Base-by-base conservation (phyloP, 2,797 vertebrate species). In the Scarus forsteni region DNA sequence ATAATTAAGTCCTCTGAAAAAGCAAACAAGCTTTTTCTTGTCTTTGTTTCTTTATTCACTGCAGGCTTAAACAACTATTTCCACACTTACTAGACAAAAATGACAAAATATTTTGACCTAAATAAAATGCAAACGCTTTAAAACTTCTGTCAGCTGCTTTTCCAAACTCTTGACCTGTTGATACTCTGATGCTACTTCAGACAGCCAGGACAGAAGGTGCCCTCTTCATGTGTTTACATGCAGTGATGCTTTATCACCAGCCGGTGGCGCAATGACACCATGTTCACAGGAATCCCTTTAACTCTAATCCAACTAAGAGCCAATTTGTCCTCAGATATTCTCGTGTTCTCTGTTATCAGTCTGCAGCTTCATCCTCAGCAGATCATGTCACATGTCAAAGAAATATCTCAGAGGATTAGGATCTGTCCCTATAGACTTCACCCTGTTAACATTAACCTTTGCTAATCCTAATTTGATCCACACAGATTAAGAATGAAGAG, bases 191-290 rank as follows among this genome's bases (percentile, higher is more conserved):
- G 2, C 7, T 39, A 7, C 43, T 72, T 59, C 71, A 83, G 49
- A 62, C 83, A 73, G 65, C 40, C 55, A 74, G 66, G 60, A 81
- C 71, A 80, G 59, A 12, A 5, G 12, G n/a, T n/a, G n/a, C n/a
- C 39, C n/a, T 49, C 65, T 78, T 81, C 66, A 66, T 80, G 50
- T 54, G 27, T n/a, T 34, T 27, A 42, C 15, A 45, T 79, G 85
- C 66, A 80, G 35, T 87, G 10, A 42, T 46, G 15, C 18, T 35
- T 19, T 15, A 60, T 13, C 4, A 56, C 86, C 88, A 87, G 74
- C 80, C 86, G 89, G 82, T 12, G 14, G 53, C 73, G 63, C 74
- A 77, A 18, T 62, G 81, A 55, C 69, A 63, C 64, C 18, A 61
- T 3, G 15, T 1, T 62, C 19, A 62, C 1, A 10, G 1, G 50